Base-by-base conservation (phyloP, 2,888 invertebrate genomes). In the Dromius quadrimaculatus region DNA sequence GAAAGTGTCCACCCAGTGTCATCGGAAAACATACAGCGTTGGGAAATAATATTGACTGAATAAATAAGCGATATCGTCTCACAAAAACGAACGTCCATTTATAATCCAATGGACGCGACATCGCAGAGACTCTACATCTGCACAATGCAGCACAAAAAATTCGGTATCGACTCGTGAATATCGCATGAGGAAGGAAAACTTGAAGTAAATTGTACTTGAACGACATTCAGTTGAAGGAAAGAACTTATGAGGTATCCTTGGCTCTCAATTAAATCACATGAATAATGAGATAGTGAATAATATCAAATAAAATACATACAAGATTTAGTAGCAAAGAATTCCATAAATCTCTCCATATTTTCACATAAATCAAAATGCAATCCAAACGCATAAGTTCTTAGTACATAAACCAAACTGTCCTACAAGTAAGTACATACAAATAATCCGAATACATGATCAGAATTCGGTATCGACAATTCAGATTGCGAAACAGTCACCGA, bases 81-180 rank as follows among this genome's bases (percentile, higher is more conserved):
- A 47, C 17, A 66, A 57, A 66, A 32, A 38, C 66, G 54, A 47
- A 22, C 41, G 54, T 54, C 66, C 66, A 66, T 66, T 66, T 66
- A 54, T 54, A 66, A 66, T 54, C 54, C 66, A 66, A 66, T 66
- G 54, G 66, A 66, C 66, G 63, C 59, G 59, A 59, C 59, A 36
- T 20, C 57, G 20, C 28, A 34, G n/a, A 11, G 15, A 11, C 41
- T 8, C 5, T 15, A 45, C 9, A 15, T n/a, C 28, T 23, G 13
- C 9, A 54, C 50, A 54, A 28, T 54, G 15, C 28, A 15, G 13
- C 11, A 28, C 50, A 54, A 54, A 54, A 54, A 54, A 54, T 54
- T 20, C 22, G n/a, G 47, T 13, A 23, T 9, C 15, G 41, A 41
- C 15, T 15, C 41, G 41, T 11, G 41, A 41, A 41, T 41, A 41